These are phyloP conservation scores for Heliornis fulica DNA, from an alignment of 2,113 vertebrate genomes.

Conservation along the genomic window DNA sequence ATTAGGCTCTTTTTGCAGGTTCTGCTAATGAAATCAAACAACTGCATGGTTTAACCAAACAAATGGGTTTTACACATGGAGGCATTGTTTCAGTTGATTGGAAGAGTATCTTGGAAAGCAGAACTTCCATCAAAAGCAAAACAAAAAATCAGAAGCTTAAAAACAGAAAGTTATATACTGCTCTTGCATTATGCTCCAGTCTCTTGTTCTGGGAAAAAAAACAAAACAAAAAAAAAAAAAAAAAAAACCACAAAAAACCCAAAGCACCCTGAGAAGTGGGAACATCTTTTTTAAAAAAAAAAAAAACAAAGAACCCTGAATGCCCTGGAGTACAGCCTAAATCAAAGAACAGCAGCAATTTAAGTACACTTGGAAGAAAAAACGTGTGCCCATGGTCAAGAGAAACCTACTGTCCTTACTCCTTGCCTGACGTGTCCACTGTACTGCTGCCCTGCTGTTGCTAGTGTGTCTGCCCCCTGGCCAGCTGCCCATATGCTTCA, in stretches of 20 bases:
- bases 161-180: background rate
- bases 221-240: background rate
- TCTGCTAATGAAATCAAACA: background rate
- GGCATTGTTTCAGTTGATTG: background rate
- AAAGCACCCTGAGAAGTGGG: fast-evolving
- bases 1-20: background rate
- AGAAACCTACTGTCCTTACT: background rate
- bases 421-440: fast-evolving
- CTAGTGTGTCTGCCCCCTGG: background rate
- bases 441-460: too few species aligned
- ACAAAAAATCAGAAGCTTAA: background rate
- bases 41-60: background rate
- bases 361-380: background rate
- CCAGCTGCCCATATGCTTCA: background rate
- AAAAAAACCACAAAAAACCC: too few species aligned
- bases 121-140: background rate
- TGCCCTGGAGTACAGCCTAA: background rate
- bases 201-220: background rate
- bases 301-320: fast-evolving
- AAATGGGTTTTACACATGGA: fast-evolving
- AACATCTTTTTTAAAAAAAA: background rate
- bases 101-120: background rate
- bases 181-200: background rate
- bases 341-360: background rate
- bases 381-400: too few species aligned